Base-by-base conservation (phyloP, 2,113 vertebrate genomes). In the Lutjanus erythropterus region DNA sequence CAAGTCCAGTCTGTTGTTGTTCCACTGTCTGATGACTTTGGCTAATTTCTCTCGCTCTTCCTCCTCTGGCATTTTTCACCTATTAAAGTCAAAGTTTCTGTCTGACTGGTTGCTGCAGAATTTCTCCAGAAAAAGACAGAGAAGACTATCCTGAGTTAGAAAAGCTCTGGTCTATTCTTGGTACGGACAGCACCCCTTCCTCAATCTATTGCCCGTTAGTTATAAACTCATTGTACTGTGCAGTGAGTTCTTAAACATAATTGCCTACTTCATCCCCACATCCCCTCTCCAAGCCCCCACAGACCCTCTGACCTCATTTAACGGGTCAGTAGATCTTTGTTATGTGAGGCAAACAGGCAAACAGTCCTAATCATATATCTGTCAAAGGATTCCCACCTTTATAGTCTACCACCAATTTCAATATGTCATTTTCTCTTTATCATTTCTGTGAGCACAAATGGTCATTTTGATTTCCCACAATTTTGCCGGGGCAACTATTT, bases 1-100 rank as follows among this genome's bases (percentile, higher is more conserved):
- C 94, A 98, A 92, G 94, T 97, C 97, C 92, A 97, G 95, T 92
- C 96, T 94, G 95, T 95, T 96, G 90, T 94, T 93, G 91, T 98
- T 98, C 97, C 97, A 97, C 89, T 95, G 95, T 88, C 92, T 92
- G 90, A 98, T 97, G 84, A 96, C 95, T 89, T 95, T 87, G 67
- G 95, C 93, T 85, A 98, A 93, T 77, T 94, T 96, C 86, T 95
- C 94, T 85, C 94, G 93, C 81, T 96, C 94, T 70, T 95, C 95
- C 81, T 95, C 95, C 61, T 84, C 81, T 0, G 86, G 81, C 92
- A 88, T 94, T 75, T 86, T 89, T 16, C 47, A 6, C 12, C 19
- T 41, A 23, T 41, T 39, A 65, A 35, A 12, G 5, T 79, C 21
- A 50, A 71, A 70, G 29, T 80, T 71, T 76, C 16, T n/a, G 0